Percentiles rank a stretch among this genome's conserved stretches.
Evolutionary conservation across 2,113 vertebrate genomes (phyloP).

Genomic region (Myocastor coypus): DNA sequence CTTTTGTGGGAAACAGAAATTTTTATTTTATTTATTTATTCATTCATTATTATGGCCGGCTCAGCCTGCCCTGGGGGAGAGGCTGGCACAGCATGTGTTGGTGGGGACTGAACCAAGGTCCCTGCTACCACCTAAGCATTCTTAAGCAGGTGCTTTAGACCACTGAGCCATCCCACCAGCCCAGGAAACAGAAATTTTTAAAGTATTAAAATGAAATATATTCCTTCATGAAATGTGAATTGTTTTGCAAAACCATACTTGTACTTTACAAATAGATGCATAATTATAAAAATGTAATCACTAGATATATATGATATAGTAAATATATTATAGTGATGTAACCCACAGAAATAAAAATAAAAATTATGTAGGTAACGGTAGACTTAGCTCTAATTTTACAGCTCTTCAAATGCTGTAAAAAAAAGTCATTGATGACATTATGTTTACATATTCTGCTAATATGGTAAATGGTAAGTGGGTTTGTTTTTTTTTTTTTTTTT

Average conservation of each 20-base stretch:
- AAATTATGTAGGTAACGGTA: not conserved
- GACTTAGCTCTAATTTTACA: not conserved
- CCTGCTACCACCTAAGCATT: no score
- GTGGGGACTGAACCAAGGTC: no score
- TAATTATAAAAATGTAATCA: not conserved
- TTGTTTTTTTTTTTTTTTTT: no score
- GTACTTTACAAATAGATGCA: not conserved
- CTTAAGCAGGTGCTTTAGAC: no score
- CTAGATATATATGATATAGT: not conserved
- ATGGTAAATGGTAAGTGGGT: not conserved
- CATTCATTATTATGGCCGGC: no score
- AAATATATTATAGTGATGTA: not conserved
- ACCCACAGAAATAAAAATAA: not conserved
- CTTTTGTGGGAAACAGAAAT: not conserved
- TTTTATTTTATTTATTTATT: no score
- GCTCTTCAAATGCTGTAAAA: not conserved
- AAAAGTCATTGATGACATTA: not conserved
- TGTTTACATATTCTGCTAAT: not conserved
- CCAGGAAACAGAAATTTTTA: not conserved
- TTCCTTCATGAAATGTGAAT: not conserved
- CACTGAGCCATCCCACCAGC: no score
- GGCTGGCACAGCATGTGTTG: no score
- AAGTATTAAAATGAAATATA: not conserved
- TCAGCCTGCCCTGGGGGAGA: no score
- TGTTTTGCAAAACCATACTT: not conserved